Base-by-base conservation (phyloP, 2,113 vertebrate genomes). In the Phylloscopus whistleri region DNA sequence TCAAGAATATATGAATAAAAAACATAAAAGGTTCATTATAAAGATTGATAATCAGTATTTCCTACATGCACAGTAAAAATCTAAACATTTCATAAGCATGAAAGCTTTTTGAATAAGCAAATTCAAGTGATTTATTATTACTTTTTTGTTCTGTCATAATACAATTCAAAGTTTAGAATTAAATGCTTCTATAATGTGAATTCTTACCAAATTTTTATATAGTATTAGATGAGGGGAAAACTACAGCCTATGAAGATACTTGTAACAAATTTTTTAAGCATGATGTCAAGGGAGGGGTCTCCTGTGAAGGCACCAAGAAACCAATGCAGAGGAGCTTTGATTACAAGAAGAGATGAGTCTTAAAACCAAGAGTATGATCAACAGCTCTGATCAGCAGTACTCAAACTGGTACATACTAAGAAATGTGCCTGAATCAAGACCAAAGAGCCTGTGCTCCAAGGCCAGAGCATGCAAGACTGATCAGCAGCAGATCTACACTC, bases 291-390 rank as follows among this genome's bases (percentile, higher is more conserved):
- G 17, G 35, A 68, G 33, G 6, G 20, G 12, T 82, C 30, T 92
- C 30, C 2, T 11, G 11, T 23, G 23, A 92, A 89, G 31, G 43
- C 31, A 90, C 28, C 1, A 1, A 73, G n/a, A 80, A 84, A 66
- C 18, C 26, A 58, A 21, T 0, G 1, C 9, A 66, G 2, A 78
- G 31, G 6, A 89, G 67, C 39, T 53, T 10, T 7, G 1, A 21
- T 30, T 78, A 89, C 19, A 70, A 56, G 44, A 92, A 53, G 17
- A 68, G 13, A 3, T 53, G 43, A 80, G 39, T 43, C 14, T 84
- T 56, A 41, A 11, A 86, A 66, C 24, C 55, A 77, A 66, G 51
- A 89, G 55, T 26, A 51, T 3, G 26, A 84, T 39, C 53, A 89
- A 78, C 16, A 72, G n/a, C 66, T 48, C 44, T 48, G 9, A 83